A percentile compares a stretch with the other conserved stretches of the same genome.
These are phyloP conservation scores for Odontophorus gujanensis DNA, from an alignment of 2,113 vertebrate genomes.

Conservation along the genomic window DNA sequence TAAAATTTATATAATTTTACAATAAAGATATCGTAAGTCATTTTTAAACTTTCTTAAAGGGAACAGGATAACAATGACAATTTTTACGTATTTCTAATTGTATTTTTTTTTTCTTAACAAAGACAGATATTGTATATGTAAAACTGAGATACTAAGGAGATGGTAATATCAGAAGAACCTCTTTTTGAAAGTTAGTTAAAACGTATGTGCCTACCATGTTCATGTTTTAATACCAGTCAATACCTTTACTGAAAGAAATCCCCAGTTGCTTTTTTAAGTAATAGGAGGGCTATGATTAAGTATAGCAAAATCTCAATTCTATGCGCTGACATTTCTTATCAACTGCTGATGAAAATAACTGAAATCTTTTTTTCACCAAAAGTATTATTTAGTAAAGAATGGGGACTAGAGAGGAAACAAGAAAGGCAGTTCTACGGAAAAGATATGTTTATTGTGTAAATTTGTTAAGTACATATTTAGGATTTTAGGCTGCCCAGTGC, in stretches of 20 bases:
- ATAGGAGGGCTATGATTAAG: conserved; percentile 30
- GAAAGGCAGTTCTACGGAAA: not conserved
- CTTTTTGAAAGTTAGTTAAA: conserved; percentile 45
- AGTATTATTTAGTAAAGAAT: not conserved
- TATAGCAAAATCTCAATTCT: not conserved
- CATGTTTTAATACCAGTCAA: not conserved
- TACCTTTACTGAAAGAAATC: conserved; percentile 41
- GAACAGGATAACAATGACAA: not conserved
- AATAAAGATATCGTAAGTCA: not conserved
- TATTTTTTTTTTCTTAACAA: not conserved
- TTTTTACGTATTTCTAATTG: not conserved
- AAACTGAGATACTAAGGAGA: not conserved
- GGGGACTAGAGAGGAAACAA: not conserved
- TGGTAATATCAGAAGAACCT: not conserved
- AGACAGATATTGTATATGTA: not conserved
- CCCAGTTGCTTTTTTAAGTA: conserved; percentile 32
- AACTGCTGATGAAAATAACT: not conserved
- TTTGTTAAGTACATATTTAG: not conserved
- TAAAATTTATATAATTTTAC: not conserved
- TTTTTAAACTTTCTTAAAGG: not conserved
- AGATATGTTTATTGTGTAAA: not conserved
- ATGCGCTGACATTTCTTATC: not conserved
- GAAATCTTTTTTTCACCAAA: not conserved
- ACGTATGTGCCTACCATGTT: conserved; percentile 15
- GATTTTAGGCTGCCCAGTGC: not conserved